Evolutionary conservation across 92 coral and sea anemone genomes (phyloP), one percentile per base, ranked within the genome.

Genomic region (Zoanthus solanderi): DNA sequence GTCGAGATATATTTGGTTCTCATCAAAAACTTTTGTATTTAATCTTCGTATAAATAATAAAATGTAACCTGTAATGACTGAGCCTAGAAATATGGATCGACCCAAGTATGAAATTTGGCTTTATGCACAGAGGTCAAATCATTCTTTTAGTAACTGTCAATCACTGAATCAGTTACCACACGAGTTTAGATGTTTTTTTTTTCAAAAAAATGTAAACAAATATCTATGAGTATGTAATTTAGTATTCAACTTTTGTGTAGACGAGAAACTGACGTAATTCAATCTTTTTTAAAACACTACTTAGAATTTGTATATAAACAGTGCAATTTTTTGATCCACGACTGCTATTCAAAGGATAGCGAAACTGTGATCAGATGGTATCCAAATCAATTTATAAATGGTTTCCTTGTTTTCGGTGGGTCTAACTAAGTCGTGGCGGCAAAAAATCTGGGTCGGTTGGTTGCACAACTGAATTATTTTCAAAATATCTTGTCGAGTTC

Each of bases 121-220:
- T 76, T 9, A 34, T 34, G 50, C 42, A 48, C 9, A 18, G 30
- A 81, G 85, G 63, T 81, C 85, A 66, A 9, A 67, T 66, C 71
- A 50, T 7, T 11, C 23, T 30, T 0, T 14, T 1, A 34, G 42
- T 63, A 50, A 46, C 58, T 28, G 63, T 52, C 37, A 11, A 57
- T 23, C 23, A 23, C 23, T 23, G 23, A 23, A 23, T 42, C 75
- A 66, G 46, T 5, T 7, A 4, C 34, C 56, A 44, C 28, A 79
- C 8, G 23, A 30, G 15, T 15, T 45, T 17, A 12, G 0, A 34
- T 0, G 18, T 29, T 23, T 57, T 56, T 58, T 11, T 53, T 54
- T 29, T 31, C 12, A n/a, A 31, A 17, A 34, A 52, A 28, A 78
- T 30, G 47, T 78, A 37, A 1, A 17, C 44, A 17, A 23, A 63